Base-by-base conservation (phyloP, 37 sponge, comb jelly and placozoan species). In the Tethya wilhelma region DNA sequence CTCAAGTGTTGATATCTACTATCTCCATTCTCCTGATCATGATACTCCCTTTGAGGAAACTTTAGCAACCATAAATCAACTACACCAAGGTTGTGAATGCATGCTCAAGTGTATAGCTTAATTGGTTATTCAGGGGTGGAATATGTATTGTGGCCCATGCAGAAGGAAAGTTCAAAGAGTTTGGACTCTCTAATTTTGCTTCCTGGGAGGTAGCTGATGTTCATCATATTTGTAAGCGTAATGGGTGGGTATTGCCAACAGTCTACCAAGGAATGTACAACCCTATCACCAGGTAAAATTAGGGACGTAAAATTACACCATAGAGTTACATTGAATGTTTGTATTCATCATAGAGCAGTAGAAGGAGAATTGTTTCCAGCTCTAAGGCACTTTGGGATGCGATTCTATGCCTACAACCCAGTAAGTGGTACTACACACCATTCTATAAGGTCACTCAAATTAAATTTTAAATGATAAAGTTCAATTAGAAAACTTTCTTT, bases 201-300 rank as follows among this genome's bases (percentile, higher is more conserved):
- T 72, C 96, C 26, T 95, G 96, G 96, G 78, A 93, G 79, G 94
- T 93, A 66, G 75, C 69, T 30, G 91, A 95, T 11, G 45, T 88
- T 3, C 88, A 95, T 38, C 78, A 89, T 56, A 85, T 92, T 31
- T 95, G 96, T 74, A 86, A 92, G 71, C 7, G 38, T 9, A 89
- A 95, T 55, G 87, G 84, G 19, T 95, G 84, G 84, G 81, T 92
- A 9, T 29, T 85, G 55, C 96, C 96, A 30, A 92, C 90, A 31
- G 82, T 91, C 38, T 95, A 95, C 68, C 93, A 95, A 45, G 96
- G 96, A 8, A 95, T 95, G 96, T 95, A 95, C 79, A 95, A 95
- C 63, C 80, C 86, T 28, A 59, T 95, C 6, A 92, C 92, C 7
- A 86, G 94, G 91, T 91, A 49, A 28, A 14, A 19, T 49, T 9